Evolutionary conservation across 2,113 vertebrate species (phyloP), one percentile per base, ranked within the genome.

Genomic region (Peromyscus californicus): DNA sequence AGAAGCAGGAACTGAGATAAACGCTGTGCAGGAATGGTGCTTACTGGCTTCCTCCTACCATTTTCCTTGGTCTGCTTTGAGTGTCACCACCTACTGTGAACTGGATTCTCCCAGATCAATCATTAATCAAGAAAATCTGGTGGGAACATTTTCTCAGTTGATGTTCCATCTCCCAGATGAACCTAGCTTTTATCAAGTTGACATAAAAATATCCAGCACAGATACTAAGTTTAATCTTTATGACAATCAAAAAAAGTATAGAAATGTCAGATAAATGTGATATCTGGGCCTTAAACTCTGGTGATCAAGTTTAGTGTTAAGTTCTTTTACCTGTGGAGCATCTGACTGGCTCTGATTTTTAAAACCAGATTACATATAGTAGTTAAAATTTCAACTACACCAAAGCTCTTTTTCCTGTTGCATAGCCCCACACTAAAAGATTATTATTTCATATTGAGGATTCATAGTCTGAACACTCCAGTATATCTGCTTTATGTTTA

Each of bases 391-490:
- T 69, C 33, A 88, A 5, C n/a, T 84, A 29, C 45, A 4, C 65
- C 21, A 83, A 80, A 33, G 26, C 82, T 72, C 39, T 7, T 93
- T 94, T 89, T 94, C 82, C 3, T 85, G 76, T 91, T 96, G 31
- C 7, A 33, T 74, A 86, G 67, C 17, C 1, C 6, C 33, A 63
- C 5, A 69, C 65, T 83, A 75, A 13, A 94, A 54, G 57, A 33
- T 29, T 96, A 54, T 45, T 2, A 93, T 5, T 39, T 22, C 5
- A 48, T 3, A 21, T 54, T 72, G 29, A 48, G 0, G 7, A 26
- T 93, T 72, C 13, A 75, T 80, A 19, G 10, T 7, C 39, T 89
- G 33, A 83, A 76, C 0, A 78, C 4, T 39, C 69, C 31, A 70
- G 70, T 72, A 76, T 67, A 57, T 7, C 17, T 91, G 67, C 17